These are phyloP conservation scores for Alloscopus bannaensis DNA, from an alignment of 2,888 invertebrate genomes.

Conservation along the genomic window DNA sequence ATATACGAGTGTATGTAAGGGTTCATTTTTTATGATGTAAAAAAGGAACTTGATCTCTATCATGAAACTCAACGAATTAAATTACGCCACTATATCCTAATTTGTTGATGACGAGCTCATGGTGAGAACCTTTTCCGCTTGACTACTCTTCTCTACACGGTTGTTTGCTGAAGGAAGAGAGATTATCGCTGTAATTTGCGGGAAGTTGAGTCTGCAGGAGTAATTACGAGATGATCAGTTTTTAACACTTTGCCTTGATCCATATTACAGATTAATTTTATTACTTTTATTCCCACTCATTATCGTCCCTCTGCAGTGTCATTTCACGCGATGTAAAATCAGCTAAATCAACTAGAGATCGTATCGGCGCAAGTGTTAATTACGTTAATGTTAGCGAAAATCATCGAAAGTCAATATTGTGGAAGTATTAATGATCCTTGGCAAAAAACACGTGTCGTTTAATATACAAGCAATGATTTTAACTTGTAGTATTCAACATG, in stretches of 20 bases:
- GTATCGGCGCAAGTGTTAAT: neutral
- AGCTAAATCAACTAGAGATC: neutral
- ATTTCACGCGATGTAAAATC: no score
- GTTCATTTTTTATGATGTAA: no score
- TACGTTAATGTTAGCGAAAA: neutral
- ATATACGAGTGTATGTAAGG: no score
- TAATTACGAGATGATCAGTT: slow-evolving; percentile 41
- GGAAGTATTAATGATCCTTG: neutral
- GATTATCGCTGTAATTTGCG: neutral
- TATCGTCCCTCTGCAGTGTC: no score
- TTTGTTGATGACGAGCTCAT: neutral
- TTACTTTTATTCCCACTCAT: no score
- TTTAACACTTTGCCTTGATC: slow-evolving; percentile 48
- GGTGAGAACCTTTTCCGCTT: neutral
- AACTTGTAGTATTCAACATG: no score
- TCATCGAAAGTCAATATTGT: neutral
- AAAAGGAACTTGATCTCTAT: neutral
- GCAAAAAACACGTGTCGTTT: slow-evolving; percentile 9
- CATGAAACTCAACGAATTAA: neutral
- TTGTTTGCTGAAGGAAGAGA: neutral
- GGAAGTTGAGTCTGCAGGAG: slow-evolving; percentile 42
- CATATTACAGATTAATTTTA: slow-evolving; percentile 20
- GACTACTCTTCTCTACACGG: neutral
- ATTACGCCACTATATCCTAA: neutral
- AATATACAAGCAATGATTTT: no score